Percentiles rank a stretch among this genome's conserved stretches.
These are phyloP conservation scores for Coleophora deauratella DNA, from an alignment of 2,888 invertebrate genomes.

Conservation along the genomic window DNA sequence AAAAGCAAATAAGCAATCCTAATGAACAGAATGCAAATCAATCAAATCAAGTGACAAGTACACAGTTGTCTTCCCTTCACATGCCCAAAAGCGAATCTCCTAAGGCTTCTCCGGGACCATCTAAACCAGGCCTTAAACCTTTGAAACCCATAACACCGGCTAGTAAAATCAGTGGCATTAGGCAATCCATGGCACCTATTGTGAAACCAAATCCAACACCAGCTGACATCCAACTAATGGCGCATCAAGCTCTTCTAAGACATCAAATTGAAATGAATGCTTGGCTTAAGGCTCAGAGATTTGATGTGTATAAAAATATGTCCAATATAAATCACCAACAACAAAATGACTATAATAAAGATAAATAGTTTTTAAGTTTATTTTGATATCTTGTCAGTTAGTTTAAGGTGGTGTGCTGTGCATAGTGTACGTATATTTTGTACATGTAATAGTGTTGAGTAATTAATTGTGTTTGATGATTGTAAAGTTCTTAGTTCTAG, in stretches of 20 bases:
- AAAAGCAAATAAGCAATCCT: slow-evolving; percentile 46
- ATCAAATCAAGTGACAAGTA: slow-evolving; percentile 58
- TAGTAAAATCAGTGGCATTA: slow-evolving; percentile 42
- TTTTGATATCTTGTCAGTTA: not conserved
- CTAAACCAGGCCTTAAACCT: slow-evolving; percentile 46
- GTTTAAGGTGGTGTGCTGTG: not conserved
- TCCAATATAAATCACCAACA: slow-evolving; percentile 50
- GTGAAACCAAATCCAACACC: slow-evolving; percentile 32
- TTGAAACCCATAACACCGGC: slow-evolving; percentile 38
- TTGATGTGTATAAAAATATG: slow-evolving; percentile 58
- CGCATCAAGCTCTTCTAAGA: slow-evolving; percentile 42
- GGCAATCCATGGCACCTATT: slow-evolving; percentile 43
- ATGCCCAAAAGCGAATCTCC: slow-evolving; percentile 41
- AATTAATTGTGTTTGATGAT: too few species aligned
- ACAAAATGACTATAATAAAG: slow-evolving; percentile 58
- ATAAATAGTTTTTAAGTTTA: slow-evolving; percentile 34
- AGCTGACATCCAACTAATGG: slow-evolving; percentile 36
- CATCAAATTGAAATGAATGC: slow-evolving; percentile 61
- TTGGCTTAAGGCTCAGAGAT: slow-evolving; percentile 56
- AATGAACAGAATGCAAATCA: slow-evolving; percentile 50
- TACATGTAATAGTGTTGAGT: too few species aligned
- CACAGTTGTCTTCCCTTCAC: slow-evolving; percentile 39
- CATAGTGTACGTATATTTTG: too few species aligned
- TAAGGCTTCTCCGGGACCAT: slow-evolving; percentile 46
- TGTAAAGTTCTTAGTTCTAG: too few species aligned